Evolutionary conservation across 2,888 invertebrate genomes (phyloP), one percentile per base, ranked within the genome.

Genomic region (Platycheirus albimanus): DNA sequence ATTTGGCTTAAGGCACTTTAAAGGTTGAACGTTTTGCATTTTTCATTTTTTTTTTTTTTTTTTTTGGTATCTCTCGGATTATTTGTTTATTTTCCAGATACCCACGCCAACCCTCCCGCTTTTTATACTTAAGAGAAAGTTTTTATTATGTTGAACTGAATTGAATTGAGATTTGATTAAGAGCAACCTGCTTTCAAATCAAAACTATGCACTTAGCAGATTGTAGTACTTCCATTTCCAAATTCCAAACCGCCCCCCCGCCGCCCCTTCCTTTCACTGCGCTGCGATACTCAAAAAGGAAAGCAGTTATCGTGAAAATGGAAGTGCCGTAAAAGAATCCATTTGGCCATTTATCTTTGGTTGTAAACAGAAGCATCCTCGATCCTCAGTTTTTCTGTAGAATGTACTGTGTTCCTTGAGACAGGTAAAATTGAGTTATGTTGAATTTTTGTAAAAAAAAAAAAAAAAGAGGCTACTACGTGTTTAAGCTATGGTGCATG

Each of bases 201-300:
- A 83, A 69, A 78, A 78, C 69, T 78, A 72, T 83, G 78, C 83
- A 83, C 83, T 83, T 83, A 78, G 74, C 83, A 83, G 83, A 83
- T 83, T 83, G 83, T 61, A n/a, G n/a, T n/a, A n/a, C n/a, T n/a
- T n/a, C n/a, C n/a, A n/a, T n/a, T n/a, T 63, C 71, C 52, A 52
- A 66, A 77, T 70, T 41, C 51, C 56, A 54, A 15, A n/a, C 69
- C 4, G 11, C 43, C 0, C n/a, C 30, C 10, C 17, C 20, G 2
- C 2, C 19, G 13, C n/a, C n/a, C n/a, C n/a, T n/a, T n/a, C n/a
- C n/a, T n/a, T n/a, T n/a, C n/a, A n/a, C n/a, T n/a, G n/a, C n/a
- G n/a, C n/a, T n/a, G n/a, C n/a, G n/a, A n/a, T n/a, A n/a, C n/a
- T n/a, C n/a, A 49, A 13, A 28, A 6, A 20, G n/a, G 38, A 36